Percentiles rank a stretch among this genome's conserved stretches.
These are phyloP conservation scores for Smittia sp. DNA, from an alignment of 2,888 invertebrate species.

Conservation along the genomic window DNA sequence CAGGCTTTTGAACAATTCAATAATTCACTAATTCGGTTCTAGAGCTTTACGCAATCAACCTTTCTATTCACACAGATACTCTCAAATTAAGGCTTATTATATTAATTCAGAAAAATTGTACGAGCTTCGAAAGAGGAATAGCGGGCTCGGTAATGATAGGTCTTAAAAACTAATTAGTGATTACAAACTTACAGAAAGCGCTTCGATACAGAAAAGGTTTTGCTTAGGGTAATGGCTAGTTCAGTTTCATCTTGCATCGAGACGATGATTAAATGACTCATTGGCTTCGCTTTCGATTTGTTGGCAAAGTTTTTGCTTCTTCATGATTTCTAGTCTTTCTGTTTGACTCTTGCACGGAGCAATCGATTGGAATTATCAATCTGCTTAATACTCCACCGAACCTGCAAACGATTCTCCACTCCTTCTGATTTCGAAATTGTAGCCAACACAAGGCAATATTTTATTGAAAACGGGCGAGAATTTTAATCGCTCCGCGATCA, in stretches of 20 bases:
- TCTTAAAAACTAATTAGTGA: background rate
- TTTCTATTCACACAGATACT: background rate
- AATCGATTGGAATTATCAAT: no score
- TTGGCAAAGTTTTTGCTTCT: no score
- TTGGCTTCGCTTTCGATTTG: no score
- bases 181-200: background rate
- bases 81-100: background rate
- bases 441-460: constrained; percentile 20
- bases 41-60: background rate
- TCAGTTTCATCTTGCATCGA: no score
- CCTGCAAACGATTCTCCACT: no score
- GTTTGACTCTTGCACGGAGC: no score
- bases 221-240: background rate
- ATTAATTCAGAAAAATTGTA: background rate
- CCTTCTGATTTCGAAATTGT: background rate
- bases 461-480: constrained; percentile 18
- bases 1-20: background rate
- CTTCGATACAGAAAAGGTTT: background rate
- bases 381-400: no score
- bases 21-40: background rate
- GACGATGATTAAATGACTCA: no score
- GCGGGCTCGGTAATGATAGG: background rate
- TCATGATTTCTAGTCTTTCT: no score
- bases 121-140: background rate
- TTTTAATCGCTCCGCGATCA: constrained; percentile 32